Base-by-base conservation (phyloP, 2,113 vertebrate species). In the Bos indicus region DNA sequence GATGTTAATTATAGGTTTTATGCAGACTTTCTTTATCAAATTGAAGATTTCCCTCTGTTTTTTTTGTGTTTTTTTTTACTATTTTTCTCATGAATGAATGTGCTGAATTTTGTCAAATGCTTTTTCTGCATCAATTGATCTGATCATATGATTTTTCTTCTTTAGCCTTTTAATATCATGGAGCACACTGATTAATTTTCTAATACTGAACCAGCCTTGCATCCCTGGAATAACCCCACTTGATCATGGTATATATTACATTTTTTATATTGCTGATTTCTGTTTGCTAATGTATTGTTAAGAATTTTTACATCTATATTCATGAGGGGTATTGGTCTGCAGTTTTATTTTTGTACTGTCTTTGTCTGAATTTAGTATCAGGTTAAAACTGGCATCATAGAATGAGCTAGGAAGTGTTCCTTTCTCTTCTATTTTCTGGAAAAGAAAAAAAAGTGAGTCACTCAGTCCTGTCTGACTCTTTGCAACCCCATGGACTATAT, bases 21-120 rank as follows among this genome's bases (percentile, higher is more conserved):
- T 25, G 11, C 0, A 36, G 40, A 82, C 84, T 5, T 36, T 43
- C 7, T 92, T 71, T 26, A 67, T 71, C 21, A 71, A 40, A 52
- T 48, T 91, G 52, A 71, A 86, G 10, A 4, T 33, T 33, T 3
- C 6, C 16, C 21, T 88, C 5, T 46, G 10, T 64, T 84, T 23
- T 23, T 43, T 59, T 48, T 86, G 89, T 91, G 94, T 91, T 91
- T 96, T 91, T 96, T 59, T 94, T 91, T 96, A 95, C 23, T 52
- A 6, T 14, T 86, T 86, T 83, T 7, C 48, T 88, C 51, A 84
- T 30, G 48, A 81, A 84, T 36, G 30, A 1, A 14, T 80, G 7
- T 11, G 9, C 7, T 83, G 33, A 92, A 62, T 77, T 92, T 62
- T 82, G 33, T 26, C 89, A 93, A 62, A 52, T 80, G 12, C 1